These are phyloP conservation scores for Dolichallabes microphthalmus DNA, from an alignment of 2,113 vertebrate genomes.

Conservation along the genomic window DNA sequence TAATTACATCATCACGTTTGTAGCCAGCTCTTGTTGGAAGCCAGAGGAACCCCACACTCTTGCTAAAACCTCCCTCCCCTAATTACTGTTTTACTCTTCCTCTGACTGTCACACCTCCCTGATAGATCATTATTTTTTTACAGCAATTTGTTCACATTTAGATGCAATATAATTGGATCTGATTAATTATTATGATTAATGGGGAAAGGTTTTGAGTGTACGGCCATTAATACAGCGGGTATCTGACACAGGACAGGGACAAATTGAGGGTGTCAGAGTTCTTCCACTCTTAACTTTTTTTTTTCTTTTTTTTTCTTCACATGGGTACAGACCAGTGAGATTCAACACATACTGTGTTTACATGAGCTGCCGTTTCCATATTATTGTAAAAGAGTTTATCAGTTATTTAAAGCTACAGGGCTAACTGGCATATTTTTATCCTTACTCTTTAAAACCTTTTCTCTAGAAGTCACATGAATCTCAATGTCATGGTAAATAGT, in stretches of 20 bases:
- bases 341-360: slow-evolving; percentile 14
- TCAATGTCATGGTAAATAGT: not conserved
- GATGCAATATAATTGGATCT: slow-evolving; percentile 99
- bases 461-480: not conserved
- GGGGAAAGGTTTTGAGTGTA: slow-evolving; percentile 85
- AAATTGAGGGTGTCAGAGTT: slow-evolving; percentile 83
- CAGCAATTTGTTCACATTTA: slow-evolving; percentile 99
- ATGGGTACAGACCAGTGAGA: slow-evolving; percentile 57
- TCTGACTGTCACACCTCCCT: slow-evolving; percentile 90
- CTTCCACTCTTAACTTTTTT: slow-evolving; percentile 60
- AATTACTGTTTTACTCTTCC: slow-evolving; percentile 98
- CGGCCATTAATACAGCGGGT: slow-evolving; percentile 89
- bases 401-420: not conserved
- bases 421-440: not conserved
- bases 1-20: slow-evolving; percentile 95
- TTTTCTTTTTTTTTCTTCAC: not conserved
- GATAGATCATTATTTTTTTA: slow-evolving; percentile 99
- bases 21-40: slow-evolving; percentile 82
- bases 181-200: slow-evolving; percentile 99
- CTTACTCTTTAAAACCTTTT: not conserved
- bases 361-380: not conserved
- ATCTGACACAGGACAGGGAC: slow-evolving; percentile 85
- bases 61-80: slow-evolving; percentile 84
- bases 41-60: slow-evolving; percentile 77
- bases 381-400: not conserved